Evolutionary conservation across 2,797 vertebrate genomes (phyloP), one percentile per base, ranked within the genome.

Genomic region (Spinibarbus caldwelli): DNA sequence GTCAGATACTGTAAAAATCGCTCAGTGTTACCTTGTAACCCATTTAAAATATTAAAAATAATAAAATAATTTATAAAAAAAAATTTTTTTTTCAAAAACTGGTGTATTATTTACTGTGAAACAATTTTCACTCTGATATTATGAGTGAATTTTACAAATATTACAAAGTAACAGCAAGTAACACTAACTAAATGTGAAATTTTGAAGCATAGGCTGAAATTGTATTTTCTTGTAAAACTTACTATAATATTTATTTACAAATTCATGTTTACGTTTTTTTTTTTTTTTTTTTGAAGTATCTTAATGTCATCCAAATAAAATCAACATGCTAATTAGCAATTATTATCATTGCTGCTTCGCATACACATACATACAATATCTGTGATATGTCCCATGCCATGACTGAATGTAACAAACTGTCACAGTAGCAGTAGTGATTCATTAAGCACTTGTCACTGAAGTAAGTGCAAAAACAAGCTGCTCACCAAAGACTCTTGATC

Each of bases 311-410:
- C 5, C 5, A n/a, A 29, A 41, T 43, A 0, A 43, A 45, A 76
- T 79, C 21, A 41, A 71, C 31, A 80, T 59, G 36, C 70, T 82
- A 71, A 84, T 10, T 72, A 78, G 19, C 64, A 17, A 45, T 2
- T 43, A 26, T n/a, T 75, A 78, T 54, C 64, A 82, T 54, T 47
- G 21, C 26, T 0, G 1, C n/a, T 43, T 77, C n/a, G 52, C 9
- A 68, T 86, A 78, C 75, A 82, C 34, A 29, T 36, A 7, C 19
- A 36, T 41, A 59, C 21, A 66, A 23, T 66, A 70, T 8, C 62
- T 84, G 84, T 80, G 79, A 87, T 86, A 78, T 82, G 77, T 87
- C 77, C 68, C 87, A 87, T 80, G 86, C 80, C 88, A 86, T 85
- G 76, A 84, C 78, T 78, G 84, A 89, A 90, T 86, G 47, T 85